These are phyloP conservation scores for Chrysolina oricalcia DNA, from an alignment of 2,888 invertebrate species.

Conservation along the genomic window DNA sequence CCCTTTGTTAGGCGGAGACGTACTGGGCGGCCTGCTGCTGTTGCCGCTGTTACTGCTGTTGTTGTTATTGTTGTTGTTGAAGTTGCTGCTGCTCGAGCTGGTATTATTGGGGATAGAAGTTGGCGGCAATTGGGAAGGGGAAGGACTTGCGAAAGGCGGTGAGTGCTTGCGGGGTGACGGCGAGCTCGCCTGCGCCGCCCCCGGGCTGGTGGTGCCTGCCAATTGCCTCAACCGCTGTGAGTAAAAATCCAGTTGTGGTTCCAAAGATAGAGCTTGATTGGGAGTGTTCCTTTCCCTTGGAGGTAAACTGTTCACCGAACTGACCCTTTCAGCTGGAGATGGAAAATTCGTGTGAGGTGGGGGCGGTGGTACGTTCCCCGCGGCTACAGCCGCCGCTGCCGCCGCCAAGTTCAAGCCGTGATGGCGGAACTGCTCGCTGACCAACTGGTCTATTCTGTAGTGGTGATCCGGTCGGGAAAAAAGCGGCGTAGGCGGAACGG, in stretches of 20 bases:
- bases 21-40: conserved; percentile 79
- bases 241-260: conserved; percentile 98
- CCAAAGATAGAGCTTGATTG: conserved; percentile 82
- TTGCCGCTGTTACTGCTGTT: conserved; percentile 72
- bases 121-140: conserved; percentile 82
- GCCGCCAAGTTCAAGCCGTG: conserved; percentile 86
- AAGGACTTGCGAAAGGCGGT: conserved; percentile 86
- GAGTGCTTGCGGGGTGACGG: conserved; percentile 88
- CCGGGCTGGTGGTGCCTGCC: conserved; percentile 96
- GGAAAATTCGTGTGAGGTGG: conserved; percentile 74
- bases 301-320: conserved; percentile 73
- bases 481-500: conserved; percentile 82
- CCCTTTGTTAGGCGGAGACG: conserved; percentile 81
- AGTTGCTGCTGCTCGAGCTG: conserved; percentile 72
- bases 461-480: conserved; percentile 88
- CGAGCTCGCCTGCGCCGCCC: conserved; percentile 90
- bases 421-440: conserved; percentile 87
- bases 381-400: conserved; percentile 81
- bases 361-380: conserved; percentile 77
- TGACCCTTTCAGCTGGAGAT: conserved; percentile 76
- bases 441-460: conserved; percentile 87
- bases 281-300: conserved; percentile 72
- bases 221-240: conserved; percentile 99
- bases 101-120: conserved; percentile 76
- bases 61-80: conserved; percentile 74